These are phyloP conservation scores for Sturmia bella DNA, from an alignment of 2,888 invertebrate genomes.

Conservation along the genomic window DNA sequence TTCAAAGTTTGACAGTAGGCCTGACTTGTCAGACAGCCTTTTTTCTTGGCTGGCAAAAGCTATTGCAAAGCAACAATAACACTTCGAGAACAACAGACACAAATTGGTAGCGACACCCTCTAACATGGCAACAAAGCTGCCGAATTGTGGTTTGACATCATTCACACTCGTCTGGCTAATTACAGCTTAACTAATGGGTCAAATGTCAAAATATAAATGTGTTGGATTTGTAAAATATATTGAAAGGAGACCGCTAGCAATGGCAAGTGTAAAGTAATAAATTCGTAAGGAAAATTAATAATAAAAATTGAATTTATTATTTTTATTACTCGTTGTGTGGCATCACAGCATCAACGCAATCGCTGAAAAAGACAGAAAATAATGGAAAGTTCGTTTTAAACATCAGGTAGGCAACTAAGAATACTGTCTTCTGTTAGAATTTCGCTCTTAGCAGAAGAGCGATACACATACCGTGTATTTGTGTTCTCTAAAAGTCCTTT, in stretches of 20 bases:
- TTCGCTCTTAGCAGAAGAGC: too few species aligned
- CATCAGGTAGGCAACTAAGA: too few species aligned
- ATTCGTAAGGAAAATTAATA: background rate
- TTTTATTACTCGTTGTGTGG: too few species aligned
- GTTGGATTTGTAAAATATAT: background rate
- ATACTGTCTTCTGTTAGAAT: too few species aligned
- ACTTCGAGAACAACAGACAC: slow-evolving; percentile 21
- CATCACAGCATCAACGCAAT: too few species aligned
- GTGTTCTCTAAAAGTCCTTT: too few species aligned
- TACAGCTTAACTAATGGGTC: slow-evolving; percentile 64
- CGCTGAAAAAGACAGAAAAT: too few species aligned
- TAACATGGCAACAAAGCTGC: slow-evolving; percentile 54
- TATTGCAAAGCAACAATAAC: slow-evolving; percentile 3
- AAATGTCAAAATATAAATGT: slow-evolving; percentile 61
- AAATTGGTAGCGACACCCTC: slow-evolving; percentile 67
- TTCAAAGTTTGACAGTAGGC: slow-evolving; percentile 66
- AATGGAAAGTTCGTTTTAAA: too few species aligned
- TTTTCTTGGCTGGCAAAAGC: slow-evolving; percentile 6
- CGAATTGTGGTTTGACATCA: slow-evolving; percentile 57
- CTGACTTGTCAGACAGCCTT: slow-evolving; percentile 65
- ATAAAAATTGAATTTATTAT: slow-evolving; percentile 5
- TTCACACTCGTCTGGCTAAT: slow-evolving; percentile 60
- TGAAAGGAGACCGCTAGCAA: slow-evolving; percentile 13
- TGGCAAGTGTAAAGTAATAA: slow-evolving; percentile 36
- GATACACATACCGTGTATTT: too few species aligned